A percentile compares a stretch with the other conserved stretches of the same genome.
phyloP scores from a whole-genome alignment of 2,113 vertebrate genomes.

The Oncorhynchus masou region DNA sequence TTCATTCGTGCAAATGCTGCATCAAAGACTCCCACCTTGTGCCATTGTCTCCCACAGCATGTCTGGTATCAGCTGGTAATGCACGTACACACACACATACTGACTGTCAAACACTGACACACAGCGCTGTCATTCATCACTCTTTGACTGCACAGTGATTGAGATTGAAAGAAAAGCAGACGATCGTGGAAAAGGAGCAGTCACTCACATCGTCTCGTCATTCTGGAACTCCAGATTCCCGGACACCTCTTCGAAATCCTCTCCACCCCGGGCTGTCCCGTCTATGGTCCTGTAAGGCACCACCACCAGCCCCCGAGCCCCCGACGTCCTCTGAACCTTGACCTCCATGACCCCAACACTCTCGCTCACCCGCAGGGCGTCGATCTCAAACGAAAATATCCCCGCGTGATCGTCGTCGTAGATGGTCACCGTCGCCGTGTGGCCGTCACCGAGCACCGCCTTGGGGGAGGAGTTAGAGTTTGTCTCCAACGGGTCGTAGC shows the following conservation, averaged over 20 bases:
- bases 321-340: slow-evolving; percentile 80
- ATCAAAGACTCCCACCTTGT: not conserved
- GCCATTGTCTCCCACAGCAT: slow-evolving; percentile 10
- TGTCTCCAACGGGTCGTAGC: slow-evolving; percentile 22
- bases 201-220: slow-evolving; percentile 82
- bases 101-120: slow-evolving; percentile 17
- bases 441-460: slow-evolving; percentile 52
- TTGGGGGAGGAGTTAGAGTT: slow-evolving; percentile 29
- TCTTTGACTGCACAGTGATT: too few relatives aligned
- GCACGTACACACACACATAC: not conserved
- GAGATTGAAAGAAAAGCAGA: not conserved
- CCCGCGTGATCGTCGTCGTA: slow-evolving; percentile 73
- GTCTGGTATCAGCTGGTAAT: slow-evolving; percentile 19
- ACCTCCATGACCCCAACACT: slow-evolving; percentile 80
- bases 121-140: slow-evolving; percentile 2
- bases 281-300: slow-evolving; percentile 78
- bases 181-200: not conserved
- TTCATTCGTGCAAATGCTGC: too few relatives aligned
- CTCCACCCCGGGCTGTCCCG: slow-evolving; percentile 74
- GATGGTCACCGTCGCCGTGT: slow-evolving; percentile 70
- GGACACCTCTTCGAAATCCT: slow-evolving; percentile 74
- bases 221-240: slow-evolving; percentile 83
- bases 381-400: slow-evolving; percentile 79
- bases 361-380: slow-evolving; percentile 75
- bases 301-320: slow-evolving; percentile 78